Evolutionary conservation across 2,888 invertebrate genomes (phyloP).

Genomic region (Phlogophora meticulosa): DNA sequence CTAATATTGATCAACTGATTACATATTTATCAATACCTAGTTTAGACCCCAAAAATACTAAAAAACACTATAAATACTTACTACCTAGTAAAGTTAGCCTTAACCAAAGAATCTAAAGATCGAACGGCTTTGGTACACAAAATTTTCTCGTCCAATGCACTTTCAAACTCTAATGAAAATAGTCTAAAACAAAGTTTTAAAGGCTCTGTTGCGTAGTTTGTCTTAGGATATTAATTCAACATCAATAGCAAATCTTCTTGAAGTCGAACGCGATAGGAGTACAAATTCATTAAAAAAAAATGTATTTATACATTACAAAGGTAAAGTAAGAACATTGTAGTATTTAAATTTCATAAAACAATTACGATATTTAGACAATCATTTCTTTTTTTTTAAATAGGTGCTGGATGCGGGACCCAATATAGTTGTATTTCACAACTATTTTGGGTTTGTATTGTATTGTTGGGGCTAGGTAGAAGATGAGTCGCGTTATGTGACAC

Average conservation of each 20-base stretch:
- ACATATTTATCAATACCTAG: too few relatives aligned
- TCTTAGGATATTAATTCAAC: not conserved
- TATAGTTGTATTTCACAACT: too few relatives aligned
- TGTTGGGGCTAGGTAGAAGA: too few relatives aligned
- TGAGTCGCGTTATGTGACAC: too few relatives aligned
- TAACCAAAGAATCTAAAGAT: conserved; percentile 24
- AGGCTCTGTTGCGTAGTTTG: conserved; percentile 3
- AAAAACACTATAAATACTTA: not conserved
- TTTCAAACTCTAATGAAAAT: conserved; percentile 43
- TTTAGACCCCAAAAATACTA: not conserved
- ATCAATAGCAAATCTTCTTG: not conserved
- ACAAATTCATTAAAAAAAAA: not conserved
- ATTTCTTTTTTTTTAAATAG: too few relatives aligned
- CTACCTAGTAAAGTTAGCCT: not conserved
- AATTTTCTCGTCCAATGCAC: conserved; percentile 36
- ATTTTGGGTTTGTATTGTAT: too few relatives aligned
- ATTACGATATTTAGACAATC: too few relatives aligned
- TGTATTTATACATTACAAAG: not conserved
- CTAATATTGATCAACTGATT: too few relatives aligned
- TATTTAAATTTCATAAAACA: too few relatives aligned
- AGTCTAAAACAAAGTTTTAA: conserved; percentile 36
- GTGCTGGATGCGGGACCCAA: too few relatives aligned
- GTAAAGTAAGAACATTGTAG: too few relatives aligned
- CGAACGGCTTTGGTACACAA: not conserved
- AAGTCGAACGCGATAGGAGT: not conserved